Evolutionary conservation across 1,140 invertebrate species (phyloP).

Genomic region (Hestina assimilis): DNA sequence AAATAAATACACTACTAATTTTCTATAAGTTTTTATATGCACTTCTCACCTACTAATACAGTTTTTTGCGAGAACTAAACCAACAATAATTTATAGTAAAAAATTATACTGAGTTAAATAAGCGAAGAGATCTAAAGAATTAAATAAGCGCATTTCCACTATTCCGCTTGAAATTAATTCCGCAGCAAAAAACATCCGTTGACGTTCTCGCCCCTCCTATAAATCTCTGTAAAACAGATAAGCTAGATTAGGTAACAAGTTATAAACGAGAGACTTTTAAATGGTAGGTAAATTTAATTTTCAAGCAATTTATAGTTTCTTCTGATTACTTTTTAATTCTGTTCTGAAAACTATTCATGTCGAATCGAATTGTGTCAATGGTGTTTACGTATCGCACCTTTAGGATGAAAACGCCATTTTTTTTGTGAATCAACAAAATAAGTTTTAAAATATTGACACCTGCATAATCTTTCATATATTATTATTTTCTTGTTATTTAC

Average conservation of each 20-base stretch:
- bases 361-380: no score
- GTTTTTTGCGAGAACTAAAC: neutral
- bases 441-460: no score
- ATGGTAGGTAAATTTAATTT: neutral
- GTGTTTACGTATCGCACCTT: no score
- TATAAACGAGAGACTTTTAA: constrained; percentile 1
- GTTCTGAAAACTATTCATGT: no score
- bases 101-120: no score
- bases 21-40: neutral
- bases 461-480: no score
- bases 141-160: neutral
- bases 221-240: constrained; percentile 2
- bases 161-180: constrained; percentile 1
- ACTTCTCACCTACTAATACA: neutral
- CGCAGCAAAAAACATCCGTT: constrained; percentile 1
- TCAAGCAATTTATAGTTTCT: no score
- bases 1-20: neutral
- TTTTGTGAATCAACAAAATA: no score
- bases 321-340: no score
- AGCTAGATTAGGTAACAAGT: constrained; percentile 4
- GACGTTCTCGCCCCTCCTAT: neutral
- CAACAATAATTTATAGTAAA: neutral
- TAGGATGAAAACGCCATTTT: no score
- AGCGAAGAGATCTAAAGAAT: no score
- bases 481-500: no score